Evolutionary conservation across 2,888 invertebrate species (phyloP), one percentile per base, ranked within the genome.

Genomic region (Orthonevra nobilis): DNA sequence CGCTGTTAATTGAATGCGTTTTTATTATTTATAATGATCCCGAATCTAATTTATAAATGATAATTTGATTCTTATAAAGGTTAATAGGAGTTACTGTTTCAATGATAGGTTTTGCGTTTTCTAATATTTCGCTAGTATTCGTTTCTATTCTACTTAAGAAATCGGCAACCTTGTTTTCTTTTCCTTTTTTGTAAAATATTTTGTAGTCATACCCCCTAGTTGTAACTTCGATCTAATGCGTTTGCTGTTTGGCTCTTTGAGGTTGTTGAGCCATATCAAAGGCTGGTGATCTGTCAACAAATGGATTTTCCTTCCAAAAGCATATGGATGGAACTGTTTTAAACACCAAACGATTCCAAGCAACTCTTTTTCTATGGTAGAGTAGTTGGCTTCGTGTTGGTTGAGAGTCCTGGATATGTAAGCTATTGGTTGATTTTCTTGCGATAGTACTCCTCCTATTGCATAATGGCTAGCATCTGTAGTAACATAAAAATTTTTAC

Each of bases 281-380:
- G 66, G 54, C 26, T 66, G 40, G n/a, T n/a, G n/a, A n/a, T n/a
- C n/a, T n/a, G n/a, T n/a, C n/a, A n/a, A n/a, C n/a, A n/a, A n/a
- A n/a, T n/a, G n/a, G n/a, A n/a, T n/a, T n/a, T n/a, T n/a, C n/a
- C 50, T 64, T 14, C 14, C 54, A 42, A 52, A 64, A 23, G 54
- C 34, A 23, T 50, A 60, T 19, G 42, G 54, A 5, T 44, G 17
- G 12, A 63, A 72, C 17, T 60, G 50, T 46, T 72, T 72, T 7
- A 64, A 64, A 28, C 54, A 52, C 48, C 56, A 63, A 34, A 36
- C 36, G 3, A 36, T 36, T 3, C 2, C 36, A 3, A 36, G 9
- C 9, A 36, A 36, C 9, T 36, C 36, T 1, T 36, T 36, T 36
- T 14, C 15, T 36, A 2, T 36, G 3, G 36, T 36, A 5, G 14